Base-by-base conservation (phyloP, 2,113 vertebrate genomes). In the Xiphias gladius region DNA sequence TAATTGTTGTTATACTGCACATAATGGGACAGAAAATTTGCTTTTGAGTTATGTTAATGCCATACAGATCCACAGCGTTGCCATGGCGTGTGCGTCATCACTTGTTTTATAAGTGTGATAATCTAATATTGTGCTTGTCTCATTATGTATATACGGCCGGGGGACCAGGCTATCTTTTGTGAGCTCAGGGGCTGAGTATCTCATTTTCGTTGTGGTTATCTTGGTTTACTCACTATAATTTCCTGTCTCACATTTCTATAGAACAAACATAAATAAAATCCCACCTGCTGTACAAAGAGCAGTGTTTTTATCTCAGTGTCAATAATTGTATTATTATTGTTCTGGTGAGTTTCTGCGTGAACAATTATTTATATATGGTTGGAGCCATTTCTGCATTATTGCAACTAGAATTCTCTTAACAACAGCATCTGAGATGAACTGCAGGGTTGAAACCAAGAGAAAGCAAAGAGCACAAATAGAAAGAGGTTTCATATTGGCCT, bases 211-310 rank as follows among this genome's bases (percentile, higher is more conserved):
- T 52, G 20, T 35, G 19, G 39, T 66, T 82, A 82, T 83, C 71
- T 77, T 17, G 65, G 65, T 78, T 90, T 72, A 76, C 85, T 54
- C 22, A 71, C 22, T 11, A n/a, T 80, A 8, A 62, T 66, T 76
- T 70, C n/a, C 48, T 54, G 1, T 39, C 24, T 64, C 16, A 41
- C 28, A 67, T 48, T 63, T 75, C 48, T n/a, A 7, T 10, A 3
- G 41, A 57, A 46, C 19, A 46, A 65, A 55, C 50, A 70, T 26
- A 66, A 74, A 89, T 76, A 62, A 77, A 82, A 73, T 64, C 30
- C 9, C 48, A 59, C 39, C 80, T 72, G 35, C 32, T 73, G 26
- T 5, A 12, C 26, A 62, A 63, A 48, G 32, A 71, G 54, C 22
- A 59, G 19, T 24, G 2, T n/a, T 58, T 64, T 79, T 59, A 78